These are phyloP conservation scores for Crepidodera aurea DNA, from an alignment of 2,888 invertebrate species.

Conservation along the genomic window DNA sequence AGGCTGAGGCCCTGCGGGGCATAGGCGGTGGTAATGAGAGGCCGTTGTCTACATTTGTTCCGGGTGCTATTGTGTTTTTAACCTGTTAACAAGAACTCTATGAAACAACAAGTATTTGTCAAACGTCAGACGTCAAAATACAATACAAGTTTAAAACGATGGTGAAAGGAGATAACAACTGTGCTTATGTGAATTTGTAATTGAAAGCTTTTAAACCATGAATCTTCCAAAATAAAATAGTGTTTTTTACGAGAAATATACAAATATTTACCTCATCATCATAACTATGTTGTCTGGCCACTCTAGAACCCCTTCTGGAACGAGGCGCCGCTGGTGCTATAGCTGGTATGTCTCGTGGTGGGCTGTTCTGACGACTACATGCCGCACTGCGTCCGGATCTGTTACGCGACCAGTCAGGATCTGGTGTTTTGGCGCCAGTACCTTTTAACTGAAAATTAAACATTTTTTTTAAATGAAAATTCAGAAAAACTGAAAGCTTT, in stretches of 20 bases:
- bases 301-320: slow-evolving; percentile 68
- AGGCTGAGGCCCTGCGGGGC: slow-evolving; percentile 83
- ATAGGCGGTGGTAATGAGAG: slow-evolving; percentile 76
- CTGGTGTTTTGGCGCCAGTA: slow-evolving; percentile 65
- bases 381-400: slow-evolving; percentile 69
- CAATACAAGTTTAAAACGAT: background rate
- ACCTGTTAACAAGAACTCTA: slow-evolving; percentile 4
- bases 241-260: too few species aligned
- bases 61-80: slow-evolving; percentile 32
- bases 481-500: background rate
- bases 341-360: slow-evolving; percentile 62
- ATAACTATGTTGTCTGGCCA: slow-evolving; percentile 82
- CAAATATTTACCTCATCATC: slow-evolving; percentile 74
- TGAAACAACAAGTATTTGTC: background rate
- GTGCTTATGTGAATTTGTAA: too few species aligned
- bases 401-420: slow-evolving; percentile 67
- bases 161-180: background rate
- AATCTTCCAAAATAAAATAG: too few species aligned
- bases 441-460: slow-evolving; percentile 71
- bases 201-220: too few species aligned
- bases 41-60: slow-evolving; percentile 62
- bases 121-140: background rate
- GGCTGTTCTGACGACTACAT: slow-evolving; percentile 69
- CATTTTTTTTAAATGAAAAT: too few species aligned
- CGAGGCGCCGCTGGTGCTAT: slow-evolving; percentile 57